Percentiles rank a stretch among this genome's conserved stretches.
These are phyloP conservation scores for Oreochromis spilurus DNA, from an alignment of 2,113 vertebrate genomes.

Conservation along the genomic window DNA sequence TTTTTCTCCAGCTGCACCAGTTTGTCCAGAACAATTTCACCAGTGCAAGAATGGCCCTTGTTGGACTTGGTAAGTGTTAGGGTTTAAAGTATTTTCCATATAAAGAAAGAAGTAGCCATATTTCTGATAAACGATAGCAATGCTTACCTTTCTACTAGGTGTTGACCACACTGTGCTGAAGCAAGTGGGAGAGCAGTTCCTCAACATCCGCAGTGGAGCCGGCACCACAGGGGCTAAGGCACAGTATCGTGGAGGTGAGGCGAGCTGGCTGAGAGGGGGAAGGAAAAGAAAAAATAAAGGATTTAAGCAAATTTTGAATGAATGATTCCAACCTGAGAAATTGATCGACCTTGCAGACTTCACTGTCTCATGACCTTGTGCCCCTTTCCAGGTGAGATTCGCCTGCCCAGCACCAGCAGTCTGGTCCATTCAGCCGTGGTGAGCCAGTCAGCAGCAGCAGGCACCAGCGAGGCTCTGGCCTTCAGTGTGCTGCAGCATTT, in stretches of 20 bases:
- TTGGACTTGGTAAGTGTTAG: constrained; percentile 84
- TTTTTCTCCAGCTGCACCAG: constrained; percentile 62
- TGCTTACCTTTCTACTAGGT: constrained; percentile 65
- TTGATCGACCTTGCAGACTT: neutral
- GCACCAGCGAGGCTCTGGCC: constrained; percentile 78
- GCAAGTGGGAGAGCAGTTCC: constrained; percentile 90
- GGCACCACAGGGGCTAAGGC: constrained; percentile 77
- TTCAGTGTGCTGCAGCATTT: constrained; percentile 90
- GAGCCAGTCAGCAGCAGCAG: constrained; percentile 76
- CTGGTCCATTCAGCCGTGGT: constrained; percentile 86
- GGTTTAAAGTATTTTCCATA: neutral
- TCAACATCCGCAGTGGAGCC: constrained; percentile 88
- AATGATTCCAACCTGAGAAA: neutral
- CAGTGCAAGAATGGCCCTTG: constrained; percentile 90
- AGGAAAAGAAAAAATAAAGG: neutral
- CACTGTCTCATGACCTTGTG: neutral
- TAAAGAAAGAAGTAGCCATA: neutral
- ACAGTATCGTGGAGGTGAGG: constrained; percentile 85
- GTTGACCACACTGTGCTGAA: constrained; percentile 85
- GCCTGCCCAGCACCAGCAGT: constrained; percentile 70
- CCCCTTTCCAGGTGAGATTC: constrained; percentile 78
- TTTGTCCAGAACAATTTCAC: constrained; percentile 80
- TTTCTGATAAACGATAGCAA: neutral
- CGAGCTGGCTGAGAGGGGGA: neutral
- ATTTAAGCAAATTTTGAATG: neutral